These are phyloP conservation scores for Stenotaenia linearis DNA, from an alignment of 2,888 invertebrate genomes.

Conservation along the genomic window DNA sequence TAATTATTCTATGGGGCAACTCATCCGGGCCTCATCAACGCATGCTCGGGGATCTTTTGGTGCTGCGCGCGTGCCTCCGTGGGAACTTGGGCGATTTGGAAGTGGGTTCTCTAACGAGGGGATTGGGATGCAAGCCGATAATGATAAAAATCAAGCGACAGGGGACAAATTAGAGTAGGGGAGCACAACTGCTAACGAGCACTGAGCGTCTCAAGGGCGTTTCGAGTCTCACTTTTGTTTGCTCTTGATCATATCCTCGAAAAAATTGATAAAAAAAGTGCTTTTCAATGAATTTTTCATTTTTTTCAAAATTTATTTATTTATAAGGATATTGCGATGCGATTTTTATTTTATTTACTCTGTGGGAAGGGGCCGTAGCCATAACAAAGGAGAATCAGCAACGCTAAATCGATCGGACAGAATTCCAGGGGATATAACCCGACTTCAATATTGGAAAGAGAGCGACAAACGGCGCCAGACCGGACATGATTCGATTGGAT, in stretches of 20 bases:
- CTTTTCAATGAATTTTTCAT: neutral
- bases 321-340: no score
- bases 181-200: slow-evolving; percentile 18
- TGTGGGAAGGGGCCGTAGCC: neutral
- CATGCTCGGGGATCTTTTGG: neutral
- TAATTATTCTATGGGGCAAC: slow-evolving; percentile 2
- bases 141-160: slow-evolving; percentile 23
- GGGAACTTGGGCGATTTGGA: slow-evolving; percentile 12
- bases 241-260: neutral
- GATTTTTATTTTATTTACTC: neutral
- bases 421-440: neutral
- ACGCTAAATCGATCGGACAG: neutral
- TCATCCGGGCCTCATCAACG: slow-evolving; percentile 9
- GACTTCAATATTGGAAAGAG: slow-evolving; percentile 26
- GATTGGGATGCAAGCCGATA: slow-evolving; percentile 24
- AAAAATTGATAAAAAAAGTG: neutral
- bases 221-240: neutral
- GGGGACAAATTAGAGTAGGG: slow-evolving; percentile 13
- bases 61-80: neutral
- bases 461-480: slow-evolving; percentile 24
- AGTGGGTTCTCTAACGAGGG: slow-evolving; percentile 17
- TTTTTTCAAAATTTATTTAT: neutral
- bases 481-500: slow-evolving; percentile 29
- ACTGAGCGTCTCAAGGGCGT: neutral
- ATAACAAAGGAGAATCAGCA: neutral